A percentile compares a stretch with the other conserved stretches of the same genome.
Evolutionary conservation across 2,888 invertebrate genomes (phyloP).

Genomic region (Nipponacmea schrenckii): DNA sequence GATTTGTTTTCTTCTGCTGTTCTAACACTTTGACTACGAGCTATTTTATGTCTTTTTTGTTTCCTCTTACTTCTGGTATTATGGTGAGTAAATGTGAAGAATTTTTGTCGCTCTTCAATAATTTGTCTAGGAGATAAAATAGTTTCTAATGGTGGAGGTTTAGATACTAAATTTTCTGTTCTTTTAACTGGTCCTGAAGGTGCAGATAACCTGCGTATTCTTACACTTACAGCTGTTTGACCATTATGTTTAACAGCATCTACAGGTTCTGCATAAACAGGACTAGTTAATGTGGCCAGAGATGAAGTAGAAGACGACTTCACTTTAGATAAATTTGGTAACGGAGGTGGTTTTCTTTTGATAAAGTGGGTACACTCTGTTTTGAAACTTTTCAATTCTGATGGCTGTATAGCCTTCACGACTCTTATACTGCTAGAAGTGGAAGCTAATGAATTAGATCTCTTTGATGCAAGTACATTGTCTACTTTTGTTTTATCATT

Average conservation of each 20-base stretch:
- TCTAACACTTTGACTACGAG: slow-evolving; percentile 31
- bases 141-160: slow-evolving; percentile 36
- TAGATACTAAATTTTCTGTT: slow-evolving; percentile 21
- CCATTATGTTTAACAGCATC: slow-evolving; percentile 53
- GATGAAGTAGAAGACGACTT: slow-evolving; percentile 42
- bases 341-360: slow-evolving; percentile 10
- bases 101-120: background rate
- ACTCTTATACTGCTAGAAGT: background rate
- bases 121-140: slow-evolving; percentile 39
- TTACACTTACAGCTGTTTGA: slow-evolving; percentile 34
- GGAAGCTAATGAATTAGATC: background rate
- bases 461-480: background rate
- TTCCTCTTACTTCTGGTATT: slow-evolving; percentile 19
- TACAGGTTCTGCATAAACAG: slow-evolving; percentile 69
- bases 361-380: background rate
- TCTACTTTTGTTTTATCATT: slow-evolving; percentile 4
- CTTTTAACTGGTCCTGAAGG: slow-evolving; percentile 26
- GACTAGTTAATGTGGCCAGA: slow-evolving; percentile 45
- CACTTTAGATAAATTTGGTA: slow-evolving; percentile 27
- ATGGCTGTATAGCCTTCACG: background rate
- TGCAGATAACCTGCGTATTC: slow-evolving; percentile 50
- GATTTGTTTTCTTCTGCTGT: slow-evolving; percentile 21
- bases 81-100: slow-evolving; percentile 11
- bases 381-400: background rate
- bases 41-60: slow-evolving; percentile 14